A percentile compares a stretch with the other conserved stretches of the same genome.
Evolutionary conservation across 35 echinoderm and acorn worm species (phyloP).

Genomic region (Ptychodera flava): DNA sequence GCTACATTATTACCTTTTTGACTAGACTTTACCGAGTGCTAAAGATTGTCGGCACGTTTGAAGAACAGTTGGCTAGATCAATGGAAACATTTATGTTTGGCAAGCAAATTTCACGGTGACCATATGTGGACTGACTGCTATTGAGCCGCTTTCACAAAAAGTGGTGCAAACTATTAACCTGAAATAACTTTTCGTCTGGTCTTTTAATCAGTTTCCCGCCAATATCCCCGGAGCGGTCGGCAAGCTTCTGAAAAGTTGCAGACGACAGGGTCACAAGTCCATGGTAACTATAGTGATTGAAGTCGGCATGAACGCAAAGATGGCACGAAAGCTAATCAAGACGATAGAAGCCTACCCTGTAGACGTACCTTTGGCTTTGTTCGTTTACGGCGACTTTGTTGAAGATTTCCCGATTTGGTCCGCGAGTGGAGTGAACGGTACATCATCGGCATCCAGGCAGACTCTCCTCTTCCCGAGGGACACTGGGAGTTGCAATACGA

Average conservation of each 20-base stretch:
- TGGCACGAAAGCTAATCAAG: slow-evolving; percentile 24
- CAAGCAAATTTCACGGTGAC: no score
- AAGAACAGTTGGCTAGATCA: no score
- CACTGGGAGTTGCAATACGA: slow-evolving; percentile 15
- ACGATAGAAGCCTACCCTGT: slow-evolving; percentile 5
- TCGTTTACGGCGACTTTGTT: slow-evolving; percentile 38
- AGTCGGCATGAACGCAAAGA: slow-evolving; percentile 43
- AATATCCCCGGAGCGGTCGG: not conserved
- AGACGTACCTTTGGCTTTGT: slow-evolving; percentile 20
- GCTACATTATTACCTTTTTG: no score
- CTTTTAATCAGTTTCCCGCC: not conserved
- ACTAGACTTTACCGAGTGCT: no score
- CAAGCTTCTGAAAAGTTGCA: not conserved
- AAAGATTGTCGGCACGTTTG: no score
- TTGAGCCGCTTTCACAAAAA: no score
- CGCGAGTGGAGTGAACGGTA: slow-evolving; percentile 8
- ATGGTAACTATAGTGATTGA: slow-evolving; percentile 19
- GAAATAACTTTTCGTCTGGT: no score
- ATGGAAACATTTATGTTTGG: no score
- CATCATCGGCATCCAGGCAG: slow-evolving; percentile 27
- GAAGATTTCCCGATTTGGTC: slow-evolving; percentile 18
- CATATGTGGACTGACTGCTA: no score
- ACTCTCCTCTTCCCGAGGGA: slow-evolving; percentile 12
- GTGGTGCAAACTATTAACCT: no score
- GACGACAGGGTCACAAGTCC: not conserved